phyloP scores from a whole-genome alignment of 2,797 vertebrate species.

The Epinephelus malabaricus region DNA sequence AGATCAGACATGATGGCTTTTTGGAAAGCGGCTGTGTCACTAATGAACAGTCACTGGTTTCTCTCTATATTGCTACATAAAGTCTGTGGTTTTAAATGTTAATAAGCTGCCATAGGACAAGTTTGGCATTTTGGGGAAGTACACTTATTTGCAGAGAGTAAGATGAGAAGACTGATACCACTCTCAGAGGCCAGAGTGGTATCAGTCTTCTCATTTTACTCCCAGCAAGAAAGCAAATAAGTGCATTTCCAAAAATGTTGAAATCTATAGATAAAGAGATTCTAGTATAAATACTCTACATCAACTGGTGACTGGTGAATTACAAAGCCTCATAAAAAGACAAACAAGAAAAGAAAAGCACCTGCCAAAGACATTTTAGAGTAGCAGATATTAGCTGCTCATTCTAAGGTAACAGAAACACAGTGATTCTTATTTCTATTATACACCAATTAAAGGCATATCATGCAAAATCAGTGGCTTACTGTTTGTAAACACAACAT shows the following conservation, averaged over 20 bases:
- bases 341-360: not conserved
- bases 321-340: not conserved
- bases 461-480: no score
- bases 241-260: not conserved
- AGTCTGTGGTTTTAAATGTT: not conserved
- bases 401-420: no score
- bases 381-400: no score
- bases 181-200: not conserved
- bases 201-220: not conserved
- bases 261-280: not conserved
- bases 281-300: not conserved
- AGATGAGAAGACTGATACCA: not conserved
- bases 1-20: not conserved
- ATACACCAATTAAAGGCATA: no score
- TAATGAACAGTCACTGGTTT: not conserved
- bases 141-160: not conserved
- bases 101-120: not conserved
- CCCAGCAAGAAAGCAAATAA: not conserved
- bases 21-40: not conserved
- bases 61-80: not conserved
- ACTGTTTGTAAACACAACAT: no score
- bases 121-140: not conserved
- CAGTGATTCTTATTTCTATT: no score
- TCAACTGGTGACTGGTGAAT: not conserved
- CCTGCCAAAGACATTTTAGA: not conserved